Percentiles rank a stretch among this genome's conserved stretches.
Evolutionary conservation across 1,140 invertebrate species (phyloP).

Genomic region (Drosophila santomea): DNA sequence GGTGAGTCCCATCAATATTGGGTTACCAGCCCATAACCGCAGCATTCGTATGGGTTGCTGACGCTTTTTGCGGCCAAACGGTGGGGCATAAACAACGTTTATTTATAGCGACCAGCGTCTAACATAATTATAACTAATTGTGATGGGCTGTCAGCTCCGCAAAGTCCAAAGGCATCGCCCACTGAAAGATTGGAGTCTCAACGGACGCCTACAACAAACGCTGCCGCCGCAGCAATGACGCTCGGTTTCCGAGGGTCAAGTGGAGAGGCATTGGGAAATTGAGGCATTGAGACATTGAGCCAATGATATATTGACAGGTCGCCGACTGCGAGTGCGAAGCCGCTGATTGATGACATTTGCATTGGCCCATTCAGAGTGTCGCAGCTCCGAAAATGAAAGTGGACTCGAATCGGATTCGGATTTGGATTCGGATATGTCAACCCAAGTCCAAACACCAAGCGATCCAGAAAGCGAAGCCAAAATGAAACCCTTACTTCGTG

Average conservation of each 20-base stretch:
- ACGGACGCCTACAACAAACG: constrained; percentile 58
- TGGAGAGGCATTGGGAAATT: constrained; percentile 69
- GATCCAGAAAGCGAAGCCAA: constrained; percentile 16
- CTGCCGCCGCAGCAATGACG: constrained; percentile 28
- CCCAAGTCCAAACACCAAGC: constrained; percentile 22
- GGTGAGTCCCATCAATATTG: constrained; percentile 23
- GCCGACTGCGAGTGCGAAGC: constrained; percentile 17
- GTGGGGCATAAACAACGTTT: constrained; percentile 34
- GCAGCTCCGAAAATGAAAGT: constrained; percentile 52
- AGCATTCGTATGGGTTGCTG: constrained; percentile 62
- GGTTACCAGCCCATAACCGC: constrained; percentile 43
- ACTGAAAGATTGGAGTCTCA: constrained; percentile 13
- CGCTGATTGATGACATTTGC: constrained; percentile 45
- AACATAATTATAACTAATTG: constrained; percentile 80
- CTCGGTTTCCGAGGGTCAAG: constrained; percentile 63
- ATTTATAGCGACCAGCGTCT: constrained; percentile 53
- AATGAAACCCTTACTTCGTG: constrained; percentile 43
- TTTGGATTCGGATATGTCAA: constrained; percentile 37
- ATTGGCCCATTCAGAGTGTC: constrained; percentile 25
- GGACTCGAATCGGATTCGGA: constrained; percentile 28
- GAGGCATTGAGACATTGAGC: constrained; percentile 28
- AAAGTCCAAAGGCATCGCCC: constrained; percentile 56
- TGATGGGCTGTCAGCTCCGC: constrained; percentile 49
- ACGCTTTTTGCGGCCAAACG: constrained; percentile 31
- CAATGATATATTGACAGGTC: constrained; percentile 60